Evolutionary conservation across 2,797 vertebrate species (phyloP), one percentile per base, ranked within the genome.

Genomic region (Denticeps clupeoides): DNA sequence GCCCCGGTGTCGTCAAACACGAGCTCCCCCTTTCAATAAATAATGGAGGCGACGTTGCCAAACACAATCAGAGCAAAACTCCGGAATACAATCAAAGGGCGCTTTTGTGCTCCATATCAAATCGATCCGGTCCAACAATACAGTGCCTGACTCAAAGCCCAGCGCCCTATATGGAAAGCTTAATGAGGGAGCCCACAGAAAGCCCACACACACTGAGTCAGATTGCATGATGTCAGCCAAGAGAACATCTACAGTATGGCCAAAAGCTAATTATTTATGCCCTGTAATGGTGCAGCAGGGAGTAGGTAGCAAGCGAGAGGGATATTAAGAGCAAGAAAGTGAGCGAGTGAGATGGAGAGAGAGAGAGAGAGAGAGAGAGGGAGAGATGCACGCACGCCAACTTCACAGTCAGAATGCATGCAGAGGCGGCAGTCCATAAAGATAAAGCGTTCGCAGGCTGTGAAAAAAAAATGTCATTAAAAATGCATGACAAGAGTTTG

Each of bases 401-500:
- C 11, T 12, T 28, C n/a, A 35, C 21, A 35, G 38, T 35, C 19
- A 35, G 9, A 10, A 21, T 38, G 35, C 4, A 4, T 35, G 5
- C 11, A 11, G 16, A 38, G 35, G 16, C 10, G 16, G 11, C 19
- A 19, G 40, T 49, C 26, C 13, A 53, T 58, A 47, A 27, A 22
- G 37, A 58, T 56, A 65, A 58, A 45, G 43, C 53, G 47, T 38
- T 21, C n/a, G 10, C 16, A 53, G 45, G 51, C 46, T 59, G 48
- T 51, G 59, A n/a, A n/a, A n/a, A 63, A 45, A 63, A 52, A 43
- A 42, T 38, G 21, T 22, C 40, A 68, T 65, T 52, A 66, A 66
- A 64, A 49, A 62, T 59, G 55, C 31, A 64, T 62, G 45, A 35
- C 41, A 55, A 63, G 56, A 38, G 47, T 55, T 41, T 45, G 41